Conservation (phyloP, 2,113 vertebrate genomes). For the Dinomys branickii region DNA sequence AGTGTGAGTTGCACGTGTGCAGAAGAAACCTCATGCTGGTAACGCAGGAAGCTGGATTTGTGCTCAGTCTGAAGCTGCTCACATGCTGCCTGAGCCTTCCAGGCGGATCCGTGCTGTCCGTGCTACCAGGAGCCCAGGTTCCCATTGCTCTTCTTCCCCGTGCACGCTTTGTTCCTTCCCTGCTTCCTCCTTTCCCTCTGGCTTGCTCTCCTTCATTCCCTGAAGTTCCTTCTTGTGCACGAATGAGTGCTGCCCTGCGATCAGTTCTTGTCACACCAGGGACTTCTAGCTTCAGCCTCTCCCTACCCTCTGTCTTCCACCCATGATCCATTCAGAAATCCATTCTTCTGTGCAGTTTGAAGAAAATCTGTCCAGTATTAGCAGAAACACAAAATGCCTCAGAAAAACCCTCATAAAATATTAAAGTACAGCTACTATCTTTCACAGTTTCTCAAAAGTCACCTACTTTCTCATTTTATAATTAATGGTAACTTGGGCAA, state of each 20-base stretch:
- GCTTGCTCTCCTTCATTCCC: not conserved
- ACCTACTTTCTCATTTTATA: not conserved
- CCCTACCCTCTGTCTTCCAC: not conserved
- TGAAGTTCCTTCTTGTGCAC: not conserved
- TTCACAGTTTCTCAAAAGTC: not conserved
- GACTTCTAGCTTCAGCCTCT: not conserved
- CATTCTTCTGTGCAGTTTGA: not conserved
- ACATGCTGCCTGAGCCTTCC: not conserved
- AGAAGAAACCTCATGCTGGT: not conserved
- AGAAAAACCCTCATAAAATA: not conserved
- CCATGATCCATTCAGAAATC: not conserved
- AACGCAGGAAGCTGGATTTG: not conserved
- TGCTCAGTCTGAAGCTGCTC: not conserved
- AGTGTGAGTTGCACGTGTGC: not conserved
- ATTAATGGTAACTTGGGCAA: not conserved
- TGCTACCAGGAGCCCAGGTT: constrained; percentile 7
- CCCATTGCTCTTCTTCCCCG: too few relatives aligned
- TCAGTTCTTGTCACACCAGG: not conserved
- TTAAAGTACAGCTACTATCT: not conserved
- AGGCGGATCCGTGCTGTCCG: not conserved
- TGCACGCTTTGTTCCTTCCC: not conserved
- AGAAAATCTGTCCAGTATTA: constrained; percentile 24
- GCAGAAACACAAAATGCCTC: constrained; percentile 8
- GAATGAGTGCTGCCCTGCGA: not conserved
- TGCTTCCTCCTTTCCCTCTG: not conserved